Conservation (phyloP, 2,113 vertebrate genomes). For the Anoura caudifer region DNA sequence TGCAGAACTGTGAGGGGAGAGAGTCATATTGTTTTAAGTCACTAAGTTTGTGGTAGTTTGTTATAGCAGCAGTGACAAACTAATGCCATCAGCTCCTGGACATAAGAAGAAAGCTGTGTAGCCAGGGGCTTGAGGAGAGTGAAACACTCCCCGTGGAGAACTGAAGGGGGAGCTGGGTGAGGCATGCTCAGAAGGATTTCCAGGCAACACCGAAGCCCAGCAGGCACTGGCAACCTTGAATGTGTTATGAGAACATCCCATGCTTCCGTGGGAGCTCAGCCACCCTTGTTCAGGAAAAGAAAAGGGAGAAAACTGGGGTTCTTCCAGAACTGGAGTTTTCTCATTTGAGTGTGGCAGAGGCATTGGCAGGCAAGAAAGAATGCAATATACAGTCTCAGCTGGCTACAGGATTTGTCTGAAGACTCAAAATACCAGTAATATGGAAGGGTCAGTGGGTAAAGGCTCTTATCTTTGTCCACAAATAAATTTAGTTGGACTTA, state of each 20-base stretch:
- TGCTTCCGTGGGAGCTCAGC: background rate
- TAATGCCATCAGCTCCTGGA: background rate
- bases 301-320: background rate
- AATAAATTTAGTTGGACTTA: background rate
- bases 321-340: background rate
- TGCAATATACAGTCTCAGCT: background rate
- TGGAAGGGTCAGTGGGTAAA: background rate
- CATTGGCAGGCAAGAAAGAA: background rate
- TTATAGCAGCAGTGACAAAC: background rate
- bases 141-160: background rate
- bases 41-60: background rate
- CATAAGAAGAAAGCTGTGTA: background rate
- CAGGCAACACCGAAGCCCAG: background rate
- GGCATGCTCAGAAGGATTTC: background rate
- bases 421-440: background rate
- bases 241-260: background rate
- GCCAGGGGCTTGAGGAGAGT: background rate
- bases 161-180: background rate
- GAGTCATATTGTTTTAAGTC: background rate
- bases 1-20: background rate
- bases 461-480: background rate
- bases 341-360: background rate
- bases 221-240: background rate
- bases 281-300: background rate
- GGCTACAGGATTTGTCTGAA: background rate